phyloP scores from a whole-genome alignment of 2,888 invertebrate genomes.

The Luperina testacea region DNA sequence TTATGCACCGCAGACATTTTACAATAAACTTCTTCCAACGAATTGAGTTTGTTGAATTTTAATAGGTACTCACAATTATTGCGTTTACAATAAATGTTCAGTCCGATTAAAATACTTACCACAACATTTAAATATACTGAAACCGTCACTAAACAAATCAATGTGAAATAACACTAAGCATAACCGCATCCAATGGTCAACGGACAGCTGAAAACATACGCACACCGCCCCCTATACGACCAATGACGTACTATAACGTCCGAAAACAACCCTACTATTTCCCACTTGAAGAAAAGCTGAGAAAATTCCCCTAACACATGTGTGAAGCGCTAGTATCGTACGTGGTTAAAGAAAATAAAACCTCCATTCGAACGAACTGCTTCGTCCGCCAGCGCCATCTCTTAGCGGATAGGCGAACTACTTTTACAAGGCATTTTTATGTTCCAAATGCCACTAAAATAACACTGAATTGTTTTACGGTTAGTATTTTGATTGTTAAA shows the following conservation, averaged over 20 bases:
- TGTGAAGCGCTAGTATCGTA: constrained; percentile 76
- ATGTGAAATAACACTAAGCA: constrained; percentile 32
- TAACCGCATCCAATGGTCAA: constrained; percentile 42
- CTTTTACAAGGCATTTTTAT: constrained; percentile 69
- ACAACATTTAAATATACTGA: constrained; percentile 24
- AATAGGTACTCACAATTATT: constrained; percentile 3
- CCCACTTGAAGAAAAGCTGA: constrained; percentile 81
- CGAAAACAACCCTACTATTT: constrained; percentile 78
- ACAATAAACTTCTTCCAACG: neutral
- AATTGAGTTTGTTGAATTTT: neutral
- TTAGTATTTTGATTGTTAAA: constrained; percentile 68
- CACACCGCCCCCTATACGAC: constrained; percentile 85
- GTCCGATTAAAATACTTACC: constrained; percentile 36
- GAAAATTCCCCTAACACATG: constrained; percentile 79
- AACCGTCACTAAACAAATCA: constrained; percentile 48
- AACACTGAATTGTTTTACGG: constrained; percentile 69
- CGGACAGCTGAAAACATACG: constrained; percentile 51
- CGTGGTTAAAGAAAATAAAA: constrained; percentile 65
- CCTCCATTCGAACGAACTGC: constrained; percentile 42
- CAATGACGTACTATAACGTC: constrained; percentile 82
- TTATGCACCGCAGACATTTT: neutral
- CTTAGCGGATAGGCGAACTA: constrained; percentile 78
- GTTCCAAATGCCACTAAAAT: constrained; percentile 66
- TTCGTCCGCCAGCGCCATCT: constrained; percentile 79
- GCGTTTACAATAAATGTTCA: constrained; percentile 37